Evolutionary conservation across 2,888 invertebrate genomes (phyloP).

Genomic region (Pandemis corylana): DNA sequence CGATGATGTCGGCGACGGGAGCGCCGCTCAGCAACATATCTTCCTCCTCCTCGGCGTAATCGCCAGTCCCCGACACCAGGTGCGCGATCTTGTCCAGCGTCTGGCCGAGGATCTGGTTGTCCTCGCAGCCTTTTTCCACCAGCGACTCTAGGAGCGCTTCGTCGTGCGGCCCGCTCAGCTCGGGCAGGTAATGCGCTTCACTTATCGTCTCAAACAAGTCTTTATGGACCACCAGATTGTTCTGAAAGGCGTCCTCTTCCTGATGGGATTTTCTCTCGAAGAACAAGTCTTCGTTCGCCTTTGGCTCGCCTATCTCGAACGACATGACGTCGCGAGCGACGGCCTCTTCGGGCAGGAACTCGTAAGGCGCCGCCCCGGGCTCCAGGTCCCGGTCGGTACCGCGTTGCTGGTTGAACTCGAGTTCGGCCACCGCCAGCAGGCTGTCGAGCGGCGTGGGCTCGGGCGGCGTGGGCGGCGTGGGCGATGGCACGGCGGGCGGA

Average conservation of each 20-base stretch:
- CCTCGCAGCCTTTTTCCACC: conserved; percentile 86
- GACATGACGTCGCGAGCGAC: conserved; percentile 74
- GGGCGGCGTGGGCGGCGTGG: conserved; percentile 56
- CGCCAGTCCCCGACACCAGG: conserved; percentile 70
- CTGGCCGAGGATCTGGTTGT: conserved; percentile 82
- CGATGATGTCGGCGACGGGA: conserved; percentile 86
- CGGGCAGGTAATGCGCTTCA: conserved; percentile 79
- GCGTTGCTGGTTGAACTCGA: conserved; percentile 86
- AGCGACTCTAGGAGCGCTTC: conserved; percentile 86
- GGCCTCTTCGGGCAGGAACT: conserved; percentile 70
- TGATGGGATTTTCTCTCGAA: conserved; percentile 65
- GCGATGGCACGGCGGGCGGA: conserved; percentile 56
- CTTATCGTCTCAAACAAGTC: conserved; percentile 81
- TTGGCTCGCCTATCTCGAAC: conserved; percentile 72
- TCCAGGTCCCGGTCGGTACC: conserved; percentile 67
- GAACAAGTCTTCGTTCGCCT: conserved; percentile 68
- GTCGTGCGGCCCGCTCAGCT: conserved; percentile 75
- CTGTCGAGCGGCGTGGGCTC: conserved; percentile 86
- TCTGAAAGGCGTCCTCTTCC: conserved; percentile 60
- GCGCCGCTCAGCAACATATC: conserved; percentile 76
- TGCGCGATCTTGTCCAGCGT: conserved; percentile 76
- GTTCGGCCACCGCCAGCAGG: conserved; percentile 87
- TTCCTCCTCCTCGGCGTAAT: conserved; percentile 80
- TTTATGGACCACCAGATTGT: conserved; percentile 71
- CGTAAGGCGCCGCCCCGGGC: conserved; percentile 58